Conservation (phyloP, 2,797 vertebrate species). For the Cossypha heuglini region DNA sequence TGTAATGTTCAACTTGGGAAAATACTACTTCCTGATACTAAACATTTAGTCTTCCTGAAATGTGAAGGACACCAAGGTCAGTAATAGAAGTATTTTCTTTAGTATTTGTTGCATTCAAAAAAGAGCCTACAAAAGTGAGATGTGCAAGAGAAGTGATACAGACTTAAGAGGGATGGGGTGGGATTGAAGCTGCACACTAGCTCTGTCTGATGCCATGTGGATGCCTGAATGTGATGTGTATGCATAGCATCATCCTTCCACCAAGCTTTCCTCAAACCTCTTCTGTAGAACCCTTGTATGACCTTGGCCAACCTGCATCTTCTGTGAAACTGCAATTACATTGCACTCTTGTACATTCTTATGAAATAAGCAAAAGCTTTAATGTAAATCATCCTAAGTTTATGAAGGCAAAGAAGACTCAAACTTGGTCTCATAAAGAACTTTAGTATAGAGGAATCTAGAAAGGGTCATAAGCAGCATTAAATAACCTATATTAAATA, state of each 20-base stretch:
- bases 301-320: not conserved
- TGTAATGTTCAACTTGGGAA: not conserved
- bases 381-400: not conserved
- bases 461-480: not conserved
- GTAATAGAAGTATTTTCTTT: not conserved
- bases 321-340: not conserved
- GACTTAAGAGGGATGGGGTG: not conserved
- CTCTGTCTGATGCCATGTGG: not conserved
- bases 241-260: not conserved
- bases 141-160: not conserved
- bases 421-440: not conserved
- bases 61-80: not conserved
- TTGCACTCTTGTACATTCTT: not conserved
- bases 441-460: not conserved
- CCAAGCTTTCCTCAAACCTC: not conserved
- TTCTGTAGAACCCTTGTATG: not conserved
- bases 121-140: not conserved
- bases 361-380: not conserved
- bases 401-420: not conserved
- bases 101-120: not conserved
- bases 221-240: not conserved
- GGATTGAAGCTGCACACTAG: not conserved
- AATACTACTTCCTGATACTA: not conserved
- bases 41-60: not conserved
- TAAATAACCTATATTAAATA: slow-evolving; percentile 20